Base-by-base conservation (phyloP, 2,888 invertebrate genomes). In the Acleris cristana region DNA sequence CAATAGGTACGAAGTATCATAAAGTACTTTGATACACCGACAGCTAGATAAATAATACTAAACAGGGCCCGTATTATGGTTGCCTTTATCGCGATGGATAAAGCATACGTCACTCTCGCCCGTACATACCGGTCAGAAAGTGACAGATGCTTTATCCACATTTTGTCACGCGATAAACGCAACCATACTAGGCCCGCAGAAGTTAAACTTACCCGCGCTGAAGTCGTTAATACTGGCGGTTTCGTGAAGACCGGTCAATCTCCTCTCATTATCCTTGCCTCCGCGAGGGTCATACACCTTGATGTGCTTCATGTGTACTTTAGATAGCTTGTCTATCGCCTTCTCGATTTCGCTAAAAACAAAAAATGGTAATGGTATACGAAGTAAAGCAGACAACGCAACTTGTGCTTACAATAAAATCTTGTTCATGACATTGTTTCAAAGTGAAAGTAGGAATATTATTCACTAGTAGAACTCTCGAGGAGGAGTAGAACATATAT, bases 211-310 rank as follows among this genome's bases (percentile, higher is more conserved):
- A 95, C 96, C 97, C 60, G 97, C 96, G 76, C 98, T 98, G 89
- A 99, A 99, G 87, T 99, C 98, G 85, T 98, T 97, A 86, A 99
- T 99, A 79, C 97, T 97, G 80, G 99, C 98, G 3, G 99, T 99
- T 92, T 99, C 99, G 86, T 98, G 98, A 76, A 94, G 95, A 69
- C 99, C 99, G 64, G 98, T 99, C 70, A 99, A 94, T 73, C 99
- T 96, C 72, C 99, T 95, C 86, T 97, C 98, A 90, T 99, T 99
- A 94, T 99, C 99, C 86, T 96, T 96, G 69, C 99, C 99, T 80
- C 97, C 96, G 73, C 97, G 96, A 14, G 99, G 99, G 90, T 99
- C 99, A 87, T 99, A 99, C 73, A 98, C 98, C 83, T 96, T 96
- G 87, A 99, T 99, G 88, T 99, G 99, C 73, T 97, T 95, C 78